phyloP scores from a whole-genome alignment of 2,797 vertebrate species.

The Muscicapa striata region DNA sequence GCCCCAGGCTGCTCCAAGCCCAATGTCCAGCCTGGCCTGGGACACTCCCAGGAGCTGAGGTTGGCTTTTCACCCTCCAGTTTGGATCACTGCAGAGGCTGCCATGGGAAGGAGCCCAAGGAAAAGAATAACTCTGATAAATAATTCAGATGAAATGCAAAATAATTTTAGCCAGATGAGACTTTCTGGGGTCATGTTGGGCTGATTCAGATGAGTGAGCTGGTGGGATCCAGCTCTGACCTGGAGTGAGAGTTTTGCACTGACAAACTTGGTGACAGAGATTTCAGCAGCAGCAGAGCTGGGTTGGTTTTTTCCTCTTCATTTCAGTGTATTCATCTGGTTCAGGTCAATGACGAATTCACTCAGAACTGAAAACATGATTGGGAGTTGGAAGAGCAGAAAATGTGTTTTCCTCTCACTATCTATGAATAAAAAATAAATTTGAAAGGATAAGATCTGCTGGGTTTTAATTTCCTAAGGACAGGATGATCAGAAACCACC shows the following conservation, averaged over 20 bases:
- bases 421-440: not conserved
- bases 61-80: not conserved
- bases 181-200: not conserved
- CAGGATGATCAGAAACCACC: not conserved
- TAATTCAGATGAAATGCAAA: not conserved
- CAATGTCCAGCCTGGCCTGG: not conserved
- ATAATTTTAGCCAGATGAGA: not conserved
- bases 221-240: not conserved
- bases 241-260: not conserved
- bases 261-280: not conserved
- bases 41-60: not conserved
- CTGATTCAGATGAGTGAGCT: not conserved
- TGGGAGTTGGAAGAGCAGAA: constrained; percentile 6
- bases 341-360: constrained; percentile 4
- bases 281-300: not conserved
- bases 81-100: not conserved
- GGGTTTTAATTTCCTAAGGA: not conserved
- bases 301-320: not conserved
- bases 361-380: not conserved
- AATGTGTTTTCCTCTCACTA: not conserved
- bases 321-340: not conserved
- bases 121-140: not conserved
- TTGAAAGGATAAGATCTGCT: not conserved
- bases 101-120: not conserved
- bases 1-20: not conserved